These are phyloP conservation scores for Creontiades dilutus DNA, from an alignment of 2,888 invertebrate genomes.

Conservation along the genomic window DNA sequence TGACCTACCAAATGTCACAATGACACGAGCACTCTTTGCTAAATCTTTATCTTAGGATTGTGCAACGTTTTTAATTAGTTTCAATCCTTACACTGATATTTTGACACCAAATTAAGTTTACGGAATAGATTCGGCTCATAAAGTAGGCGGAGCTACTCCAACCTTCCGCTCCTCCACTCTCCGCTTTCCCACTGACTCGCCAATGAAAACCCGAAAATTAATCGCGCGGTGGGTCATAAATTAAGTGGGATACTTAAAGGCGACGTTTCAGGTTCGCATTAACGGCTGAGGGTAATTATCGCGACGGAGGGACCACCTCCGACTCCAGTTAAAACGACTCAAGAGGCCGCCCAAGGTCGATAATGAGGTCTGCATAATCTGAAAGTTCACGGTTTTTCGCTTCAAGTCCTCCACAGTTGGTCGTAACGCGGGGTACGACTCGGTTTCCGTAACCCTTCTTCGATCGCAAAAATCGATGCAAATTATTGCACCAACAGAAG, in stretches of 20 bases:
- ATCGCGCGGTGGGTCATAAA: slow-evolving; percentile 3
- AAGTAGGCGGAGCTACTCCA: not conserved
- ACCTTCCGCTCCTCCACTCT: not conserved
- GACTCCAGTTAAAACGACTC: not conserved
- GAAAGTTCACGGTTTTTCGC: not conserved
- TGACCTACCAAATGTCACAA: no score
- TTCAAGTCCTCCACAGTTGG: no score
- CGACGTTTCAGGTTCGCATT: not conserved
- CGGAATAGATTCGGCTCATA: not conserved
- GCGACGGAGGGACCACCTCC: not conserved
- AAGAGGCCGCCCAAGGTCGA: not conserved
- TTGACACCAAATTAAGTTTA: no score
- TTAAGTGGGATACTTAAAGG: slow-evolving; percentile 1
- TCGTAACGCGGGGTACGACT: no score
- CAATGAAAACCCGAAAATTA: not conserved
- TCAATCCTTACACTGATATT: no score
- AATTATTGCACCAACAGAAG: no score
- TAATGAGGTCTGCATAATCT: not conserved
- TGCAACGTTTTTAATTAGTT: no score
- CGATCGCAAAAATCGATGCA: no score
- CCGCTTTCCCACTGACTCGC: not conserved
- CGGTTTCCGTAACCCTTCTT: no score
- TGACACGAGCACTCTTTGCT: no score
- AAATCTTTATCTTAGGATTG: no score
- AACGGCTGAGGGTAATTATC: slow-evolving; percentile 26